Base-by-base conservation (phyloP, 2,888 invertebrate genomes). In the Mesorhabditis belari region DNA sequence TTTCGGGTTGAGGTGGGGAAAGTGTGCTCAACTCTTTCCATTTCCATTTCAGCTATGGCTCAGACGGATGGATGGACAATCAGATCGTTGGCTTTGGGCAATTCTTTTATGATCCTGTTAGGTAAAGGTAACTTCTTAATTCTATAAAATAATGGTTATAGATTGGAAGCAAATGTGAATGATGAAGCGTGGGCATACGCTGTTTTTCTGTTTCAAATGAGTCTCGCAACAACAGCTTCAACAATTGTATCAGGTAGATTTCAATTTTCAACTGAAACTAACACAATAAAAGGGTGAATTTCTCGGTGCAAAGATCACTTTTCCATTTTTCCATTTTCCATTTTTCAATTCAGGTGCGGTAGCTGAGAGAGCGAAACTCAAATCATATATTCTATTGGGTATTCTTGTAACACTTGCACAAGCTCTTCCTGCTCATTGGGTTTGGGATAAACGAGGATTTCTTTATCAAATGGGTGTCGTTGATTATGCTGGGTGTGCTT, bases 1-100 rank as follows among this genome's bases (percentile, higher is more conserved):
- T 0, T 94, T 90, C 82, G 92, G 91, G 0, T 86, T 93, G 82
- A 91, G 91, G 4, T 93, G 90, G 78, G 92, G 92, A n/a, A n/a
- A n/a, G n/a, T n/a, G n/a, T 25, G 51, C 12, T 17, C 44, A n/a
- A 44, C 44, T 44, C 44, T 44, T n/a, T 17, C 12, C 12, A 44
- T 44, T 44, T 3, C 17, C 17, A 51, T 51, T n/a, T 19, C n/a
- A 19, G 65, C 12, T 73, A 70, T 62, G 73, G 73, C 5, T 67
- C 68, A 26, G 65, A 67, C 25, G 69, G 67, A 35, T 63, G 64
- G 23, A 75, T 65, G 55, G 63, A 67, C n/a, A 78, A 78, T 58
- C 64, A 71, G 0, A 69, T 73, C 62, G 66, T 77, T n/a, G 78
- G 77, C 6, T 67, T 77, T 53, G 78, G 78, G 0, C 66, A 70